Percentiles rank a stretch among this genome's conserved stretches.
Conservation (phyloP, 2,797 vertebrate genomes). For the Valencia hispanica region DNA sequence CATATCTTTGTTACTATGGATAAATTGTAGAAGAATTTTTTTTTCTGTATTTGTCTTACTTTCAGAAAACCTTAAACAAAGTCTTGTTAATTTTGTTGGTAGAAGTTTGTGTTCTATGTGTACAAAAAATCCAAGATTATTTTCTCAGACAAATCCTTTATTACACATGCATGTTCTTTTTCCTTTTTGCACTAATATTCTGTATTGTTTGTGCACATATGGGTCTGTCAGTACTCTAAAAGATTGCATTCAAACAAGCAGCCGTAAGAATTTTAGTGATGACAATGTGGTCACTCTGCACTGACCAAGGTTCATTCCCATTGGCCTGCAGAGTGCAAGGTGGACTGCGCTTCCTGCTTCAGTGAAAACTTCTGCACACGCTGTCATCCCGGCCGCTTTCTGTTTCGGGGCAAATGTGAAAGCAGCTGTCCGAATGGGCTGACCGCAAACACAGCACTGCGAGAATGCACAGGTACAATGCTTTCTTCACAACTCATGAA, state of each 20-base stretch:
- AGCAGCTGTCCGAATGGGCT: conserved; percentile 63
- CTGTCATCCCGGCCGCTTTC: conserved; percentile 61
- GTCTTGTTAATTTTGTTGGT: background rate
- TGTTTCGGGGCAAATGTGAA: conserved; percentile 67
- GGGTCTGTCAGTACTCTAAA: background rate
- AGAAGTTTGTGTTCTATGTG: background rate
- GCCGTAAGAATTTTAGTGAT: background rate
- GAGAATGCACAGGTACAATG: conserved; percentile 67
- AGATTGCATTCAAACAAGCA: background rate
- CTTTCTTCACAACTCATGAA: background rate
- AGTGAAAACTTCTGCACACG: conserved; percentile 72
- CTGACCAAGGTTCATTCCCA: conserved; percentile 7
- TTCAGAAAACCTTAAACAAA: background rate
- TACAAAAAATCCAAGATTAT: background rate
- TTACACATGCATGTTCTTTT: background rate
- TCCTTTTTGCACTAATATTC: background rate
- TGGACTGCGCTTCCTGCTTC: conserved; percentile 68
- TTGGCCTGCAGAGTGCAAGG: conserved; percentile 62
- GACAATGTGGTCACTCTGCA: background rate
- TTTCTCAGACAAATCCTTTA: background rate
- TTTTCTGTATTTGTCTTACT: background rate
- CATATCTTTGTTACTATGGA: too few species aligned
- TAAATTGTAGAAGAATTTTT: too few species aligned
- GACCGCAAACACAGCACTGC: conserved; percentile 38
- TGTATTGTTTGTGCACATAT: background rate